Base-by-base conservation (phyloP, 2,113 vertebrate species). In the Hemicordylus capensis region DNA sequence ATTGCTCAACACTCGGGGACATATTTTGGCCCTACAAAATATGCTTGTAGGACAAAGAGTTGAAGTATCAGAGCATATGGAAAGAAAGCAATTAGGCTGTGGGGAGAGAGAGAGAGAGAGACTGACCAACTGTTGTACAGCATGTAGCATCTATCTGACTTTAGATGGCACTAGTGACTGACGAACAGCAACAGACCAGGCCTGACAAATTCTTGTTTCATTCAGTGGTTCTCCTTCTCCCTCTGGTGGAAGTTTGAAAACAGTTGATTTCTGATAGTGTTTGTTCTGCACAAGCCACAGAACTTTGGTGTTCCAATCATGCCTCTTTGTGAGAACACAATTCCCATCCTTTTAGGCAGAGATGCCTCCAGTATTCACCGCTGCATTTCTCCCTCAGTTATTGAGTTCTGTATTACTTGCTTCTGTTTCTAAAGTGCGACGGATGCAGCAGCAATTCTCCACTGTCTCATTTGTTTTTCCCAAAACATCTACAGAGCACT, bases 161-260 rank as follows among this genome's bases (percentile, higher is more conserved):
- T 76, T 17, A 0, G 24, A 9, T 76, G 70, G 22, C 42, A 77
- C 34, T 10, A 4, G 1, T 28, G 20, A 37, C 31, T 66, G 37
- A 39, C 63, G n/a, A n/a, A 75, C 5, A 59, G 24, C n/a, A 19
- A n/a, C n/a, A n/a, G n/a, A n/a, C 34, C 15, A 15, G 14, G 6
- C 9, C 19, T 10, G 4, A 15, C 37, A 74, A 34, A 56, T 66
- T 44, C 39, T 70, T 70, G 80, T 0, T 0, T 0, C 0, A 22
- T 75, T 31, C 2, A 56, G 59, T 0, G 0, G 81, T 73, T 75
- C 70, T 59, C 66, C 90, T 81, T 34, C 90, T 87, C 93, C 91
- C 87, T 88, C 93, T 94, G 87, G 85, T 78, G 88, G 90, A 76
- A 56, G 4, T 56, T 86, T 39, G 67, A 80, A 6, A 42, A 39